phyloP scores from a whole-genome alignment of 2,888 invertebrate species.

The Microctonus hyperodae region DNA sequence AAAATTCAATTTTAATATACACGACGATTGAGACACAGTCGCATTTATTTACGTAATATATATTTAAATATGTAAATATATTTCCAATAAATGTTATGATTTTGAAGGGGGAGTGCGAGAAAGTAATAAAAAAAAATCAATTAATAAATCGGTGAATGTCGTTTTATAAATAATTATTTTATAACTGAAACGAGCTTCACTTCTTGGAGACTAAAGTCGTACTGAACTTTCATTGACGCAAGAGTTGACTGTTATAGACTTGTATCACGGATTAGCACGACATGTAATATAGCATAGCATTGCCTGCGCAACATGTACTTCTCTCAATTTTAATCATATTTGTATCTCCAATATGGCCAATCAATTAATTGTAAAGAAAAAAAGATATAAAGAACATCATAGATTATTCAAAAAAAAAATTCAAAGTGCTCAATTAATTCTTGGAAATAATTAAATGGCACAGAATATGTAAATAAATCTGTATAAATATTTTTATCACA shows the following conservation, averaged over 20 bases:
- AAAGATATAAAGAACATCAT: slow-evolving; percentile 12
- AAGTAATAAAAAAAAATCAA: not conserved
- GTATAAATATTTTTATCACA: not conserved
- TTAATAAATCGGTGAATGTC: not conserved
- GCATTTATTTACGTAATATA: not conserved
- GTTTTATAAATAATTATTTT: not conserved
- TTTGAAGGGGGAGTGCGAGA: not conserved
- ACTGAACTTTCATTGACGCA: slow-evolving; percentile 45
- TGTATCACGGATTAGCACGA: slow-evolving; percentile 30
- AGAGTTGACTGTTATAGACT: slow-evolving; percentile 23
- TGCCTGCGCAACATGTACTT: slow-evolving; percentile 56
- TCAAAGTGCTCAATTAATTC: slow-evolving; percentile 2
- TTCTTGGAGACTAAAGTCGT: slow-evolving; percentile 47
- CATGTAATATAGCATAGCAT: slow-evolving; percentile 43
- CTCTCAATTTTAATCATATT: slow-evolving; percentile 32
- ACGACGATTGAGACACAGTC: not conserved
- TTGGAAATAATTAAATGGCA: not conserved
- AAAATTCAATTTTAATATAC: not conserved
- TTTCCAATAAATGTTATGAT: not conserved
- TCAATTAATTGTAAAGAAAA: not conserved
- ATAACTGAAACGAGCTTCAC: slow-evolving; percentile 38
- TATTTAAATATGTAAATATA: not conserved
- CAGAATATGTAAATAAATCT: not conserved
- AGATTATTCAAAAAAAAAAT: not conserved
- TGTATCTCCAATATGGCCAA: slow-evolving; percentile 23